Base-by-base conservation (phyloP, 2,888 invertebrate species). In the Helleia helle region DNA sequence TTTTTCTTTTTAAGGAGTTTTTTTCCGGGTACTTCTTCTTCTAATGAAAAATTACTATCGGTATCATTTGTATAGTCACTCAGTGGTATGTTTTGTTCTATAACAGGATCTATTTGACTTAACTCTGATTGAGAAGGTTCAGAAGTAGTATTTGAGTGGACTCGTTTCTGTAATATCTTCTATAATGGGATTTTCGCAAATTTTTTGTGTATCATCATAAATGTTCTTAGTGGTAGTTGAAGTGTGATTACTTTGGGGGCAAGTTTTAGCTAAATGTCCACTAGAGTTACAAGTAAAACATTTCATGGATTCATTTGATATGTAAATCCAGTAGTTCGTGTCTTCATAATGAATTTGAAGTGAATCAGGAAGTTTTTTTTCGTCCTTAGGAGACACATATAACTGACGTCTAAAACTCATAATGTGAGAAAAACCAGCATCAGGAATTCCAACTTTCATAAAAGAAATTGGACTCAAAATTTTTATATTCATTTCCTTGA, bases 391-490 rank as follows among this genome's bases (percentile, higher is more conserved):
- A 5, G 38, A 27, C 15, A 41, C 38, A 28, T 31, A 44, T 12
- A 41, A 13, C 15, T 41, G 43, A 12, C 43, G 9, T 27, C 39
- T 29, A 22, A 46, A 46, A 39, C 46, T 46, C 11, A 43, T n/a
- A 4, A 43, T 39, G 17, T 44, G 43, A n/a, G 39, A 41, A n/a
- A 41, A 46, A 7, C 46, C 42, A n/a, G 37, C 37, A 30, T 17
- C 34, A 7, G 31, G 14, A 12, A 40, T 24, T n/a, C 40, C 34
- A 14, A 40, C 11, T 41, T 36, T 36, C 28, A 41, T 36, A 27
- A n/a, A n/a, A n/a, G n/a, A n/a, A n/a, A n/a, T n/a, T n/a, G n/a
- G n/a, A n/a, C n/a, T n/a, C 26, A 36, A 1, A 13, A 41, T 41
- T 26, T 27, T 6, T 6, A 41, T 28, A 13, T 41, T 41, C n/a